phyloP scores from a whole-genome alignment of 2,888 invertebrate genomes.

The Trichogramma dendrolimi region DNA sequence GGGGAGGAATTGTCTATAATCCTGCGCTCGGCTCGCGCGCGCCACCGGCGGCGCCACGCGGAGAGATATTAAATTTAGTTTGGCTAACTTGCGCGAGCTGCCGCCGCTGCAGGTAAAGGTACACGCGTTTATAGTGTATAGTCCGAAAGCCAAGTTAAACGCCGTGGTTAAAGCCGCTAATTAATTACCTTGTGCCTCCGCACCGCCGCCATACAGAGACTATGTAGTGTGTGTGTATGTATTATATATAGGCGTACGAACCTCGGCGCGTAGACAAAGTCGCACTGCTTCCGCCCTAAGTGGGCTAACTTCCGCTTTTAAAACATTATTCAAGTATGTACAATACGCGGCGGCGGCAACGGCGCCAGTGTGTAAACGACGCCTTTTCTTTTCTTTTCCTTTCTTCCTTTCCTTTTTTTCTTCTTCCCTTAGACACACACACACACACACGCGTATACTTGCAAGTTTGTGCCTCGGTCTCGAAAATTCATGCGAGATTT shows the following conservation, averaged over 20 bases:
- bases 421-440: too few species aligned
- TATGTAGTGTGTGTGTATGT: constrained; percentile 11
- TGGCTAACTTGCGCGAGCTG: constrained; percentile 22
- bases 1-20: too few species aligned
- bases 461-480: too few species aligned
- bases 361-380: too few species aligned
- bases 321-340: constrained; percentile 22
- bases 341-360: constrained; percentile 18
- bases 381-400: too few species aligned
- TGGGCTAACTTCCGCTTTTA: constrained; percentile 25
- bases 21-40: too few species aligned
- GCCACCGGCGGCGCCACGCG: not conserved
- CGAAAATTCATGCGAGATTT: too few species aligned
- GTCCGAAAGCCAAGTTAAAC: constrained; percentile 43
- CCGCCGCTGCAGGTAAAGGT: constrained; percentile 10
- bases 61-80: constrained; percentile 49
- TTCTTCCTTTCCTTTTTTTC: too few species aligned
- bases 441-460: too few species aligned
- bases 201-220: not conserved
- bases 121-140: constrained; percentile 21
- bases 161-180: constrained; percentile 41
- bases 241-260: too few species aligned
- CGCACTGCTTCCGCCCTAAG: constrained; percentile 19
- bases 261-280: constrained; percentile 33
- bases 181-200: constrained; percentile 39